Conservation (phyloP, 2,113 vertebrate genomes). For the Calonectris borealis region DNA sequence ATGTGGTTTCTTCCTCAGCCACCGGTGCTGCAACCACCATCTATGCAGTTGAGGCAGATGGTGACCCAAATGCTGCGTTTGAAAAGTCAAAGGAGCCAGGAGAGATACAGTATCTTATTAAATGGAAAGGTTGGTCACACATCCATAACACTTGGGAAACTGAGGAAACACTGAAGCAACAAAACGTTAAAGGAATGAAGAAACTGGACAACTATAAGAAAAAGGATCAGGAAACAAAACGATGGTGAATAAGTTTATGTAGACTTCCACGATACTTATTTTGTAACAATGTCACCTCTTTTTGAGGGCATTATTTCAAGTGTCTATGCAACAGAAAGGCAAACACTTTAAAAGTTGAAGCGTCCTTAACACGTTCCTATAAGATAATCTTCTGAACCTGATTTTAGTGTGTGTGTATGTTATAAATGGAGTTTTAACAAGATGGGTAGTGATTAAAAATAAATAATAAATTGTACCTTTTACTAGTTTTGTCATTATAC, state of each 20-base stretch:
- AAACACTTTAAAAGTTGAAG: neutral
- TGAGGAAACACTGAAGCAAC: slow-evolving; percentile 92
- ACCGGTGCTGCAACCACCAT: slow-evolving; percentile 94
- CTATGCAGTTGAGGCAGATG: slow-evolving; percentile 95
- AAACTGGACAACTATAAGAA: slow-evolving; percentile 99
- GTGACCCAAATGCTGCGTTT: slow-evolving; percentile 90
- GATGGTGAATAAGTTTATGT: slow-evolving; percentile 79
- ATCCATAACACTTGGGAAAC: slow-evolving; percentile 99
- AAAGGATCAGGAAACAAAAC: slow-evolving; percentile 93
- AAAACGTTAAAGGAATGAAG: slow-evolving; percentile 99
- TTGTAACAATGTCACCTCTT: neutral
- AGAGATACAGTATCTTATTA: slow-evolving; percentile 94
- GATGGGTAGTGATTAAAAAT: neutral
- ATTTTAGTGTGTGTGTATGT: neutral
- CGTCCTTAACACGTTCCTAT: neutral
- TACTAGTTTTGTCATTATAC: neutral
- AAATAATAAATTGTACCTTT: neutral
- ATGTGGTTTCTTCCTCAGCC: slow-evolving; percentile 71
- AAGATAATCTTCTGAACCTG: neutral
- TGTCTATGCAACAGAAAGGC: neutral
- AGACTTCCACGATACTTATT: neutral
- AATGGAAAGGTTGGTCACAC: slow-evolving; percentile 99
- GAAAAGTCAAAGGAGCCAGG: slow-evolving; percentile 85
- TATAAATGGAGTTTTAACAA: neutral
- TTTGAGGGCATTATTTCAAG: neutral